Evolutionary conservation across 2,888 invertebrate species (phyloP), one percentile per base, ranked within the genome.

Genomic region (Spodoptera exigua): DNA sequence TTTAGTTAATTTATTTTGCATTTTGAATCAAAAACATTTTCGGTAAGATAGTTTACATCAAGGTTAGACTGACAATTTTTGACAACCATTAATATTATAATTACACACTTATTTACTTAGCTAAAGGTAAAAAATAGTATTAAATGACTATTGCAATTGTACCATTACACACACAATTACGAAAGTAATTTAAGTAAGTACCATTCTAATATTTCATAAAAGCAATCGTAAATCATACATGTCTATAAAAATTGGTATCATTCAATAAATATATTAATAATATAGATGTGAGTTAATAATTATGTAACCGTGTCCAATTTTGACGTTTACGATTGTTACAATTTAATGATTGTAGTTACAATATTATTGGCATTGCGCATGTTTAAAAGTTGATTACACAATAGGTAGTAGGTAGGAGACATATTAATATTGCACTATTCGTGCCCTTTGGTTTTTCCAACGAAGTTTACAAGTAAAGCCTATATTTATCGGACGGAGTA

Each of bases 261-360:
- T 56, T 76, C 54, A 70, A 71, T 66, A 47, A 0, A 58, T 68
- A 45, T 64, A 45, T 64, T 56, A 70, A 60, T 71, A 68, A 65
- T 66, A 47, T 53, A 71, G 51, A 60, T 37, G 35, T 49, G 44
- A 37, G 36, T 39, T 49, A 16, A 34, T 39, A 51, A 55, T 61
- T 68, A 49, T 57, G 46, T 45, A 55, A 77, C 54, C 58, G 54
- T 74, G 44, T 55, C 65, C 41, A 59, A 63, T 77, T 52, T 55
- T 40, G 52, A 65, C 61, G 44, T 58, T 52, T 39, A 47, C 55
- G 56, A 65, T 63, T 67, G 62, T 66, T 61, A 66, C 58, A 67
- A 45, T 56, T 58, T 49, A 62, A 63, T 56, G 49, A 61, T 65
- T 65, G 62, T 59, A 51, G 44, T 65, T 14, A 58, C 61, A 45